Evolutionary conservation across 53 echinoderm and acorn worm genomes (phyloP).

Genomic region (Zoroaster sp.): DNA sequence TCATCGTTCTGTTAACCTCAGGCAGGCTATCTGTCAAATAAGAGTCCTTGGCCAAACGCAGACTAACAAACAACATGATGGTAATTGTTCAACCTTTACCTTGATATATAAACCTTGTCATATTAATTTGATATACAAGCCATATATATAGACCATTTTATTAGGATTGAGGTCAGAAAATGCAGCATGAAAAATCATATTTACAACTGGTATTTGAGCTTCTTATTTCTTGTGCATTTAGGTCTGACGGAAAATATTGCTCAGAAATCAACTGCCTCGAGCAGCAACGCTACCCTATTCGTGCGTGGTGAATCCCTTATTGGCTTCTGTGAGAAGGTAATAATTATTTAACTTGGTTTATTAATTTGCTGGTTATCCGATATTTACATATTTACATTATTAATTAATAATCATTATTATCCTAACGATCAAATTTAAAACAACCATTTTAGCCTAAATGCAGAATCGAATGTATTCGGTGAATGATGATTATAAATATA

Average conservation of each 20-base stretch:
- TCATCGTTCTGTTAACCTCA: neutral
- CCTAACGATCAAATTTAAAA: too few relatives aligned
- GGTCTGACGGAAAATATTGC: neutral
- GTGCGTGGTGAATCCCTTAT: slow-evolving; percentile 56
- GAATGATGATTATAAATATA: too few relatives aligned
- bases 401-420: too few relatives aligned
- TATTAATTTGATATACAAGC: neutral
- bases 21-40: neutral
- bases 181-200: neutral
- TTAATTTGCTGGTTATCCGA: too few relatives aligned
- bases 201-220: neutral
- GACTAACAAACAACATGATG: neutral
- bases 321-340: slow-evolving; percentile 72
- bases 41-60: neutral
- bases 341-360: too few relatives aligned
- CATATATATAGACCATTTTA: too few relatives aligned
- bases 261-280: neutral
- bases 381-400: too few relatives aligned
- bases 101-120: neutral
- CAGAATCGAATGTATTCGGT: too few relatives aligned
- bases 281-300: neutral
- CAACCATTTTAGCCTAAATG: too few relatives aligned
- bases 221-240: neutral
- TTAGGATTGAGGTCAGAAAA: neutral
- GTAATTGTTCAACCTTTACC: neutral